Conservation (phyloP, 37 sponge, comb jelly and placozoan species). For the Oopsacas minuta region DNA sequence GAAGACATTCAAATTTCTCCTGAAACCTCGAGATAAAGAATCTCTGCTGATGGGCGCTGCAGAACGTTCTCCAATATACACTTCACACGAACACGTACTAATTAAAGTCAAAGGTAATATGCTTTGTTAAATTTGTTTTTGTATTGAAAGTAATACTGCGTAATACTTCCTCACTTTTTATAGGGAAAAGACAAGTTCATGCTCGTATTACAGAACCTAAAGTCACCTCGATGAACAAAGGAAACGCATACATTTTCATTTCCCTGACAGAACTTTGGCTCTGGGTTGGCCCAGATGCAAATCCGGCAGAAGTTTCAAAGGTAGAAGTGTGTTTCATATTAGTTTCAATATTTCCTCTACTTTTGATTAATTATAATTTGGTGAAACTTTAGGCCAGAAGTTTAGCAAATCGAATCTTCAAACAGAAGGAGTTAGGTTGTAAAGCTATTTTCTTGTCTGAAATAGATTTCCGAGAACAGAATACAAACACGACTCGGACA, state of each 20-base stretch:
- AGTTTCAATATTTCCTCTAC: too few species aligned
- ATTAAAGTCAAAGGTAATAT: background rate
- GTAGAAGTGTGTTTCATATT: too few species aligned
- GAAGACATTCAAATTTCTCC: background rate
- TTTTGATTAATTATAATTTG: too few species aligned
- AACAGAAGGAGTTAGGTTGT: constrained; percentile 81
- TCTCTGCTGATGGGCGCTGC: background rate
- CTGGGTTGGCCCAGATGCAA: constrained; percentile 1
- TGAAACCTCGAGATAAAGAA: background rate
- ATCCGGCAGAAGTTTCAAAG: constrained; percentile 5
- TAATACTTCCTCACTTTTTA: too few species aligned
- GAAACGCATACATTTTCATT: constrained; percentile 1
- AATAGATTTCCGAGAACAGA: background rate
- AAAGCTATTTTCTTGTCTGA: constrained; percentile 22
- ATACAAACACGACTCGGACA: background rate
- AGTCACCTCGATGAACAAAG: background rate
- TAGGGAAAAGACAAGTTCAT: constrained; percentile 7
- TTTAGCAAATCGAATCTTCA: constrained; percentile 45
- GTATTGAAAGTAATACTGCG: too few species aligned
- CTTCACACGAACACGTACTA: background rate
- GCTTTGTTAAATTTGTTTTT: too few species aligned
- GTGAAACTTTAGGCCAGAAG: constrained; percentile 61
- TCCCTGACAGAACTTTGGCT: constrained; percentile 2
- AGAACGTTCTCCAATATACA: background rate
- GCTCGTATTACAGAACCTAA: constrained; percentile 11